These are phyloP conservation scores for Ametastegia equiseti DNA, from an alignment of 2,888 invertebrate genomes.

Conservation along the genomic window DNA sequence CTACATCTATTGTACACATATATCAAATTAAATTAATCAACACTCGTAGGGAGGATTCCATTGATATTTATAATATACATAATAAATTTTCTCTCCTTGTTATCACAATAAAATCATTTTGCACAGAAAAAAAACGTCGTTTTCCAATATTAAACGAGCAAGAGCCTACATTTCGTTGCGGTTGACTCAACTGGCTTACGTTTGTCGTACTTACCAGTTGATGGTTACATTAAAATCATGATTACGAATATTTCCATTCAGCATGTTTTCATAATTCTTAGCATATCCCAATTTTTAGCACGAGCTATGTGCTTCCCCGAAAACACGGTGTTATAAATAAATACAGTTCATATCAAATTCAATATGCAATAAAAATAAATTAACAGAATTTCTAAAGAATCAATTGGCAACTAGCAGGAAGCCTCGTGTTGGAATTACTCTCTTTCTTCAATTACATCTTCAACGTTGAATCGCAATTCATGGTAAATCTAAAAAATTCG, in stretches of 20 bases:
- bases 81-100: constrained; percentile 55
- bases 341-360: constrained; percentile 57
- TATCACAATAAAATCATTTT: constrained; percentile 66
- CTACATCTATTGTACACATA: constrained; percentile 60
- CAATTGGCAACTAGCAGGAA: constrained; percentile 33
- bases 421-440: constrained; percentile 15
- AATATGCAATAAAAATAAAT: constrained; percentile 58
- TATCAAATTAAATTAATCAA: constrained; percentile 65
- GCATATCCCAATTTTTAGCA: background rate
- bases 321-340: constrained; percentile 59
- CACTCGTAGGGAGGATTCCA: constrained; percentile 60
- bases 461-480: background rate
- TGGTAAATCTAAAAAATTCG: background rate
- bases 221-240: constrained; percentile 38
- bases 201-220: constrained; percentile 54
- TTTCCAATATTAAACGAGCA: constrained; percentile 19
- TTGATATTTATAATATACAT: constrained; percentile 61
- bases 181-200: constrained; percentile 51
- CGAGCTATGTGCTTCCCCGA: constrained; percentile 55
- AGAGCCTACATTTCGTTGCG: constrained; percentile 50
- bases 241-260: constrained; percentile 44
- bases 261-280: background rate
- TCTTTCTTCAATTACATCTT: background rate
- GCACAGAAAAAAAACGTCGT: constrained; percentile 47
- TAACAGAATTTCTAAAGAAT: constrained; percentile 53